Evolutionary conservation across 2,888 invertebrate genomes (phyloP), one percentile per base, ranked within the genome.

Genomic region (Ethmia dodecea): DNA sequence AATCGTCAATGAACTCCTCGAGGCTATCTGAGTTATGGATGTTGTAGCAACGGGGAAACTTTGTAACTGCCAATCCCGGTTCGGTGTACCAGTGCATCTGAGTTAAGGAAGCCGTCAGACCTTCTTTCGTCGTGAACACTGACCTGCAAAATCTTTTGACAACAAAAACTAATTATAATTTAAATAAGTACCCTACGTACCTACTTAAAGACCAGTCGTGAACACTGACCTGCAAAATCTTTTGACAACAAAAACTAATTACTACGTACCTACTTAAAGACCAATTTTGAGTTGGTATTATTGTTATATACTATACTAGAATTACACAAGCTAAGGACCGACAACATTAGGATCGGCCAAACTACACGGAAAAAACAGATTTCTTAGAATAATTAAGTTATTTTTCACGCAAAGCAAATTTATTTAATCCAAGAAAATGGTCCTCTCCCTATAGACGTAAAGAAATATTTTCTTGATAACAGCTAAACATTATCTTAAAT

Each of bases 91-190:
- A 95, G 63, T 95, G 92, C 80, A 94, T 91, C 64, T 95, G 94
- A 31, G 92, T 91, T 24, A 96, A 74, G 39, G 93, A 91, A 13
- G 90, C 84, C 46, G 94, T 94, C 18, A 96, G 73, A 2, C 95
- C 95, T 70, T 96, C 96, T 88, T 98, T 98, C 0, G 97, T 96
- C 0, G 97, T 97, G 64, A 97, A 97, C 33, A 93, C 89, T 1
- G 96, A 95, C 55, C 94, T 90, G 49, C 92, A 93, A 72, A 94
- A 97, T 56, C 97, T 92, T 70, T 92, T 92, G 22, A n/a, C 9
- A n/a, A 8, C 8, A 6, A 22, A 9, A n/a, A 22, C 1, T 6
- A n/a, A n/a, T n/a, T 22, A n/a, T 22, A 22, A n/a, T n/a, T 9
- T 22, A 22, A n/a, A 22, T 22, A n/a, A 22, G 22, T n/a, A 22